These are phyloP conservation scores for Pachypsylla venusta DNA, from an alignment of 1,140 invertebrate genomes.

Conservation along the genomic window DNA sequence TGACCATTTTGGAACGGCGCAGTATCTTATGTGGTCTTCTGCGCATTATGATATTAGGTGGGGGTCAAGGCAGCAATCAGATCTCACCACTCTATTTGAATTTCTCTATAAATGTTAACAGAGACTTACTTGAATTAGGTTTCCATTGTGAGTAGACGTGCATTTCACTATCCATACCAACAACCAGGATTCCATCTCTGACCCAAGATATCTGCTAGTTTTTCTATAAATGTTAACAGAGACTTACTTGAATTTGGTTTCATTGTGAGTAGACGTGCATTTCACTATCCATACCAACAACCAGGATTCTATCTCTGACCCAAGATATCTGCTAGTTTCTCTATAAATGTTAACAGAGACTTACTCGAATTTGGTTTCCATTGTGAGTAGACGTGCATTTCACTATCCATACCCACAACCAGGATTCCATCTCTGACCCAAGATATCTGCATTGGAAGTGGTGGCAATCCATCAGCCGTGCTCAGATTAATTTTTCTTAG, in stretches of 20 bases:
- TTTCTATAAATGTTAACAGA: no score
- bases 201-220: constrained; percentile 99
- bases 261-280: constrained; percentile 99
- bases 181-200: constrained; percentile 88
- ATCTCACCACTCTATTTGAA: no score
- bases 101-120: no score
- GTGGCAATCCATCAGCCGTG: constrained; percentile 88
- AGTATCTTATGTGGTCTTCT: no score
- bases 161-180: constrained; percentile 99
- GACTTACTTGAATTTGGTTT: constrained; percentile 43
- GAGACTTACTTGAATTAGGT: constrained; percentile 39
- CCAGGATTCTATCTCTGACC: constrained; percentile 92
- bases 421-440: constrained; percentile 97
- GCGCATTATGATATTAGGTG: no score
- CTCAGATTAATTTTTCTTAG: constrained; percentile 76
- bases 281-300: constrained; percentile 98
- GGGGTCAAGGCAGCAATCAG: no score
- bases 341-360: no score
- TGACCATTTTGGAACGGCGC: no score
- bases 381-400: constrained; percentile 98
- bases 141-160: constrained; percentile 99
- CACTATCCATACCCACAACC: constrained; percentile 97
- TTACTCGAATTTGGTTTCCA: constrained; percentile 61
- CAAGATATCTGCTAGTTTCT: constrained; percentile 97
- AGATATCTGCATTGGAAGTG: constrained; percentile 93